Evolutionary conservation across 2,797 vertebrate species (phyloP).

Genomic region (Leptodactylus fallax): DNA sequence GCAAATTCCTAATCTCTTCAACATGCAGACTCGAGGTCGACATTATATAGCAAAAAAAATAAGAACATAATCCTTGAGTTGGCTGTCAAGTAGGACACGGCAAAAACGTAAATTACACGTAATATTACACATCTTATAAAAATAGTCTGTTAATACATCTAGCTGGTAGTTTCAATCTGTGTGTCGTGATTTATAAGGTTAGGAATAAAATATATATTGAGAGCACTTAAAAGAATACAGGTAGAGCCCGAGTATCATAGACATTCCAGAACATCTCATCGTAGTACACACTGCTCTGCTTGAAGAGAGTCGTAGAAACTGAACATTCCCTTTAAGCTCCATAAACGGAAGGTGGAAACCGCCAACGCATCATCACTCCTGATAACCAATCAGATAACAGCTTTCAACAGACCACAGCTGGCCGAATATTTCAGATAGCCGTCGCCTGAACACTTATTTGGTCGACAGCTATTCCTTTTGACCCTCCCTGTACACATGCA

Average conservation of each 20-base stretch:
- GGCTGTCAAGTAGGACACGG: background rate
- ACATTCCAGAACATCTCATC: background rate
- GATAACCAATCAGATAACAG: background rate
- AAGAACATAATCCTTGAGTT: constrained; percentile 10
- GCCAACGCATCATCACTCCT: too few relatives aligned
- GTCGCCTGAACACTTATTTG: too few relatives aligned
- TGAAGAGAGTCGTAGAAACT: background rate
- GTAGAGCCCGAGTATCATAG: constrained; percentile 4
- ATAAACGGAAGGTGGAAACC: background rate
- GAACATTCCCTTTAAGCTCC: constrained; percentile 13
- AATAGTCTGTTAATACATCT: constrained; percentile 14
- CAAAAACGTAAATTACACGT: background rate
- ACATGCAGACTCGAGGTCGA: background rate
- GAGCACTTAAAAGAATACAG: constrained; percentile 8
- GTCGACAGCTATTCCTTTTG: background rate
- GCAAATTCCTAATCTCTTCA: background rate
- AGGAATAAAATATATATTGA: background rate
- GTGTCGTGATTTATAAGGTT: background rate
- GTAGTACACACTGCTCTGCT: background rate
- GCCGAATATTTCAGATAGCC: too few relatives aligned
- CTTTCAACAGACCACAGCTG: background rate
- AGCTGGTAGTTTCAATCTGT: background rate
- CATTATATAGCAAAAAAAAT: background rate
- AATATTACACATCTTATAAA: constrained; percentile 28
- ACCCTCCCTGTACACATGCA: background rate